phyloP scores from a whole-genome alignment of 1,140 invertebrate species.

The Arctopsyche grandis region DNA sequence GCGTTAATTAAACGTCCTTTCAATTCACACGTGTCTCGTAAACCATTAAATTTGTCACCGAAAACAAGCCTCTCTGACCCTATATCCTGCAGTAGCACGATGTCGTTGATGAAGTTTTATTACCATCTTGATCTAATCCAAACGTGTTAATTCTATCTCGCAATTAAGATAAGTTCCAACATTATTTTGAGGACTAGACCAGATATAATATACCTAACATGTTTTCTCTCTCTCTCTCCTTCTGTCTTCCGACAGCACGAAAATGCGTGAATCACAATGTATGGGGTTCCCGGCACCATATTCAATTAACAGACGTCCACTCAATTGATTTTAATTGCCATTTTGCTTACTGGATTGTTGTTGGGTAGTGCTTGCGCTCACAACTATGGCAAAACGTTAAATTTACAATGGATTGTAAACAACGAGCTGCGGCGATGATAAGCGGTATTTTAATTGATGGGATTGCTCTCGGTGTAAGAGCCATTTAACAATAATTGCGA shows the following conservation, averaged over 20 bases:
- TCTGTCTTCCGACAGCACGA: slow-evolving; percentile 14
- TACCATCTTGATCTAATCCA: slow-evolving; percentile 19
- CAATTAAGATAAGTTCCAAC: slow-evolving; percentile 22
- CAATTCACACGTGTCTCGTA: neutral
- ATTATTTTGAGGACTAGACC: slow-evolving; percentile 7
- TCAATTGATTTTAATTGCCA: slow-evolving; percentile 53
- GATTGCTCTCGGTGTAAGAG: too few species aligned
- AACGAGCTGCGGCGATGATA: neutral
- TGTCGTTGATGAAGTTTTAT: slow-evolving; percentile 19
- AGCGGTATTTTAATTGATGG: neutral
- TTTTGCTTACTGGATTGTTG: slow-evolving; percentile 11
- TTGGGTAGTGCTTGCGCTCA: neutral
- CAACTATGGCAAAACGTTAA: neutral
- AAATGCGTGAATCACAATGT: slow-evolving; percentile 44
- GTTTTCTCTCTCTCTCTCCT: slow-evolving; percentile 3
- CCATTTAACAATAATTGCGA: too few species aligned
- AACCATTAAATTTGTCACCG: too few species aligned
- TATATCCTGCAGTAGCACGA: too few species aligned
- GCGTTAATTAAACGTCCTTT: neutral
- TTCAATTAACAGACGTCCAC: slow-evolving; percentile 50
- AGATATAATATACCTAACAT: neutral
- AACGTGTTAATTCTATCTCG: slow-evolving; percentile 30
- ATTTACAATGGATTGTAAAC: neutral
- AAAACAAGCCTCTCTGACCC: too few species aligned
- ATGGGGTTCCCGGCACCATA: slow-evolving; percentile 37